Evolutionary conservation across 2,113 vertebrate species (phyloP).

Genomic region (Oreamnos americanus): DNA sequence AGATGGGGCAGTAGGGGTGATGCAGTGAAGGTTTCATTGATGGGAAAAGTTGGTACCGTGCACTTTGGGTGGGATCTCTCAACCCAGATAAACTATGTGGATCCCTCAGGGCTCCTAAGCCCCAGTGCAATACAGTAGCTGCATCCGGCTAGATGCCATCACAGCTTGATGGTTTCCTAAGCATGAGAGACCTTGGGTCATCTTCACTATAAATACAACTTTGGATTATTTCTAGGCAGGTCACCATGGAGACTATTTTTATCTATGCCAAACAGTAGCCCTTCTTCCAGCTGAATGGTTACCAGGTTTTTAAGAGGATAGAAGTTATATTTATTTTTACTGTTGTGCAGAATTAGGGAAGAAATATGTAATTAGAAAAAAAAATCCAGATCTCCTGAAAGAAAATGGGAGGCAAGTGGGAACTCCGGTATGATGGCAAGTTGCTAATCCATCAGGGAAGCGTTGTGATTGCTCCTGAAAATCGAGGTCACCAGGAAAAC

Average conservation of each 20-base stretch:
- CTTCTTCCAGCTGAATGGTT: constrained; percentile 43
- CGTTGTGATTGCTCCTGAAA: not conserved
- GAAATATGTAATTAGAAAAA: constrained; percentile 68
- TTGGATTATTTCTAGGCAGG: not conserved
- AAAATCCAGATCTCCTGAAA: constrained; percentile 48
- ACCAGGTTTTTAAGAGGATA: constrained; percentile 67
- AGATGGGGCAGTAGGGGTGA: not conserved
- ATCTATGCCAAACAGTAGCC: not conserved
- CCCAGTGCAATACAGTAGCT: not conserved
- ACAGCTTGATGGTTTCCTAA: not conserved
- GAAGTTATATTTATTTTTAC: constrained; percentile 57
- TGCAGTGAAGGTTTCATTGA: not conserved
- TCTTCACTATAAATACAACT: not conserved
- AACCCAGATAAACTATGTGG: not conserved
- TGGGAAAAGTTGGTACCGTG: not conserved
- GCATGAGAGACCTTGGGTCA: not conserved
- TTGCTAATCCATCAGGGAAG: not conserved
- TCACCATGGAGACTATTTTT: not conserved
- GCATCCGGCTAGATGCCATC: not conserved
- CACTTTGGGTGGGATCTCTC: not conserved
- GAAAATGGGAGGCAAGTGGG: not conserved
- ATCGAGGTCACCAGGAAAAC: constrained; percentile 47
- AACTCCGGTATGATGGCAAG: not conserved
- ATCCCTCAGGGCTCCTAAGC: not conserved
- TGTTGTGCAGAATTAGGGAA: constrained; percentile 58